Conservation (phyloP, 2,113 vertebrate genomes). For the Ophiodon elongatus region DNA sequence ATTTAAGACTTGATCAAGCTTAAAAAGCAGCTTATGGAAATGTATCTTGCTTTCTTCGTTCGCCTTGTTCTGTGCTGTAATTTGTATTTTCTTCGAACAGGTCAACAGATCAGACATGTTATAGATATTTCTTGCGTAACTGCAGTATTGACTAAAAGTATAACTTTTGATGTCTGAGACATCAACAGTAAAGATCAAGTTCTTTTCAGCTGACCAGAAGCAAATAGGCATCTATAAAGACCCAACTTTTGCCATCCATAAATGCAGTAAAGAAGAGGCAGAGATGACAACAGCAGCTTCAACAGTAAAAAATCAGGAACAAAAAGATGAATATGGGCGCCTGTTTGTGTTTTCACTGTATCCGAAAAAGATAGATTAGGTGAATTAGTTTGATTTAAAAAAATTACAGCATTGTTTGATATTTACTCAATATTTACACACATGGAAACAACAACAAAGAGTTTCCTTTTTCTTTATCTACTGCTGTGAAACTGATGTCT, state of each 20-base stretch:
- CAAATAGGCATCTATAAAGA: neutral
- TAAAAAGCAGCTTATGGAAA: slow-evolving; percentile 9
- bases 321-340: neutral
- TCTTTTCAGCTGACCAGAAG: no score
- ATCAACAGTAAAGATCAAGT: slow-evolving; percentile 6
- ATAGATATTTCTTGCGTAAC: neutral
- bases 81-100: neutral
- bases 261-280: neutral
- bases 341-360: no score
- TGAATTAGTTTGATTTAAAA: no score
- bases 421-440: no score
- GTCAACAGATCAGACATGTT: neutral
- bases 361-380: no score
- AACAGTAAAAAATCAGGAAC: neutral
- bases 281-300: neutral
- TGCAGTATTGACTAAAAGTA: neutral
- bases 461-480: neutral
- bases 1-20: slow-evolving; percentile 21
- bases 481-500: neutral
- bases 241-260: neutral
- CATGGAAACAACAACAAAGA: neutral
- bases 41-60: slow-evolving; percentile 5
- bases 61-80: neutral
- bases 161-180: neutral
- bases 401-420: no score